These are phyloP conservation scores for Jordanella pulchra DNA, from an alignment of 2,797 vertebrate genomes.

Conservation along the genomic window DNA sequence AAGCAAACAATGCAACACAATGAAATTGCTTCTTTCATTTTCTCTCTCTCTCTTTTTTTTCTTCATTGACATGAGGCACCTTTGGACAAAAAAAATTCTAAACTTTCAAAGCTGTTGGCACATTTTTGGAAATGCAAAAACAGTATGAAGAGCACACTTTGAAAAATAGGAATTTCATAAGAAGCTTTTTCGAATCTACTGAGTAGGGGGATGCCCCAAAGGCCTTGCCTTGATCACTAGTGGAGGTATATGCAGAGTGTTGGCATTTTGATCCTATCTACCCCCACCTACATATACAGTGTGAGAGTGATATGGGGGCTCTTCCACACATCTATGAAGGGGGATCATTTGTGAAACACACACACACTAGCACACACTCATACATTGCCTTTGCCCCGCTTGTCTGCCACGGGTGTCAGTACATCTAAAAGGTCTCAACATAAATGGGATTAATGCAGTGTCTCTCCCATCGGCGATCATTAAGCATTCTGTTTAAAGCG, in stretches of 20 bases:
- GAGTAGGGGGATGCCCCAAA: constrained; percentile 65
- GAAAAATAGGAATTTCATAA: constrained; percentile 67
- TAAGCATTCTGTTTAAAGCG: constrained; percentile 85
- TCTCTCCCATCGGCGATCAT: constrained; percentile 83
- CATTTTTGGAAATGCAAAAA: constrained; percentile 69
- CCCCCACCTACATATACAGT: constrained; percentile 29
- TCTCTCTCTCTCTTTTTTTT: constrained; percentile 9
- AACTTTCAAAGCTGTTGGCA: constrained; percentile 67
- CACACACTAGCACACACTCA: constrained; percentile 30
- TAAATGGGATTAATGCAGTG: constrained; percentile 85
- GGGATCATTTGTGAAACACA: constrained; percentile 64
- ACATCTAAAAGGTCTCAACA: constrained; percentile 83
- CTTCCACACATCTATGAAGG: constrained; percentile 65
- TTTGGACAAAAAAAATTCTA: constrained; percentile 53
- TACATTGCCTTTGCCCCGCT: constrained; percentile 51
- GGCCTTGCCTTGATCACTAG: constrained; percentile 70
- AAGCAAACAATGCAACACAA: constrained; percentile 34
- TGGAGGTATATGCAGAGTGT: constrained; percentile 63
- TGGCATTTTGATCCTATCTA: constrained; percentile 61
- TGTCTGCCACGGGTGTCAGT: constrained; percentile 81
- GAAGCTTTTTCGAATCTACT: constrained; percentile 67
- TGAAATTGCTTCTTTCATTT: constrained; percentile 16
- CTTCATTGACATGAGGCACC: constrained; percentile 55
- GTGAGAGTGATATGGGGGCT: constrained; percentile 54
- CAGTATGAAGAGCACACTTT: constrained; percentile 56